Evolutionary conservation across 1,140 invertebrate genomes (phyloP).

Genomic region (Temnothorax curvispinosus): DNA sequence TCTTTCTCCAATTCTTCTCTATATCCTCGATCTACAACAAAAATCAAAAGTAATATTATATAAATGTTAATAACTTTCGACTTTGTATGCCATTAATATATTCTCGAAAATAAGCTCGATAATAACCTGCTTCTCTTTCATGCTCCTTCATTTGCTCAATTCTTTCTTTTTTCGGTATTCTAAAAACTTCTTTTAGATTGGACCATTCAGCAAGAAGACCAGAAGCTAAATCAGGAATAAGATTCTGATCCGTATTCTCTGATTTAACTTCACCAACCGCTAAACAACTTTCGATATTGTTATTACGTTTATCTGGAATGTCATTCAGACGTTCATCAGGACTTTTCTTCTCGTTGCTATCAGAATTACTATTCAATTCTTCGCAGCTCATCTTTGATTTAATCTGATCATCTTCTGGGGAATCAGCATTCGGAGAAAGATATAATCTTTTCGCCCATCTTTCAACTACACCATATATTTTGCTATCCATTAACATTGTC

Average conservation of each 20-base stretch:
- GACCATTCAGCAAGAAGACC: slow-evolving; percentile 92
- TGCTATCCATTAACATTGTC: slow-evolving; percentile 96
- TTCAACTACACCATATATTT: slow-evolving; percentile 93
- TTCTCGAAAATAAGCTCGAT: background rate
- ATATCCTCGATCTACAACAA: slow-evolving; percentile 84
- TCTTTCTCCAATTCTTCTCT: slow-evolving; percentile 85
- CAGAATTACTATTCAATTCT: slow-evolving; percentile 70
- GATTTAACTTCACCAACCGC: slow-evolving; percentile 70
- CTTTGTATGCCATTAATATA: background rate
- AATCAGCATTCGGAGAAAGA: slow-evolving; percentile 77
- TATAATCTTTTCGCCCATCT: slow-evolving; percentile 89
- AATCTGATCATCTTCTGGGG: slow-evolving; percentile 83
- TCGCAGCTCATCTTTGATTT: slow-evolving; percentile 74
- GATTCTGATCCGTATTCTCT: slow-evolving; percentile 75
- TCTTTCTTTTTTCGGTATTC: slow-evolving; percentile 97
- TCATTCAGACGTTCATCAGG: slow-evolving; percentile 65
- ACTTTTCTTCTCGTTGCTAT: slow-evolving; percentile 75
- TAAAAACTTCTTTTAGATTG: slow-evolving; percentile 94
- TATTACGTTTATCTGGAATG: slow-evolving; percentile 72
- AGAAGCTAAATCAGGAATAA: slow-evolving; percentile 87
- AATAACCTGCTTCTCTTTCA: slow-evolving; percentile 92
- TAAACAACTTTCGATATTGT: slow-evolving; percentile 72
- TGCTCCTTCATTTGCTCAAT: slow-evolving; percentile 97
- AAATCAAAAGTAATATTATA: slow-evolving; percentile 36
- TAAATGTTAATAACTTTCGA: slow-evolving; percentile 16